Evolutionary conservation across 2,888 invertebrate species (phyloP), one percentile per base, ranked within the genome.

Genomic region (Esperia sulphurella): DNA sequence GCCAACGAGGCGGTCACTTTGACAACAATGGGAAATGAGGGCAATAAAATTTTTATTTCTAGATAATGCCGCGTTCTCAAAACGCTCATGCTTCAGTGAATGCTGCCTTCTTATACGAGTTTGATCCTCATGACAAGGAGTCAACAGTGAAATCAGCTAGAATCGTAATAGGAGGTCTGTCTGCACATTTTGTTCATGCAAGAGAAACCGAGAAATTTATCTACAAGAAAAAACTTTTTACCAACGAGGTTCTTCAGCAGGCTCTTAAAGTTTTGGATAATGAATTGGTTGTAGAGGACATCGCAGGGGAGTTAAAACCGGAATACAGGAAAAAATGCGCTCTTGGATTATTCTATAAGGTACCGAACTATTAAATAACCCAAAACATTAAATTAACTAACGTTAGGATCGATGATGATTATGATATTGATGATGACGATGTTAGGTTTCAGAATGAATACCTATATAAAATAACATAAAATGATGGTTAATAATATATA

Each of bases 61-160:
- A 95, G 94, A 92, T 95, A 48, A 93, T 94, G 91, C 92, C 93
- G 1, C 83, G 95, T 49, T 90, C 93, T 1, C 94, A 94, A 79
- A 95, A 94, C 63, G 92, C 94, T 0, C 94, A 94, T 59, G 95
- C 95, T 0, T 91, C 93, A 63, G 93, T 96, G 0, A 95, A 95
- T 61, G 94, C 94, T 13, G 95, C 92, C 3, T 95, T 95, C 67
- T 77, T 93, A 0, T 91, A 94, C 50, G 90, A 92, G 65, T 70
- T 95, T 41, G 72, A 90, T 49, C 35, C 53, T 3, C 49, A 62
- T 0, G 46, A 71, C 0, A 51, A 57, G 29, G 65, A 71, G 10
- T 39, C 65, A 5, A 63, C 91, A 0, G 52, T 51, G 0, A 3
- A 71, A 14, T 79, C 80, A n/a, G 92, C 93, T 1, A 77, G 85